Evolutionary conservation across 2,113 vertebrate genomes (phyloP), one percentile per base, ranked within the genome.

Genomic region (Anolis carolinensis): DNA sequence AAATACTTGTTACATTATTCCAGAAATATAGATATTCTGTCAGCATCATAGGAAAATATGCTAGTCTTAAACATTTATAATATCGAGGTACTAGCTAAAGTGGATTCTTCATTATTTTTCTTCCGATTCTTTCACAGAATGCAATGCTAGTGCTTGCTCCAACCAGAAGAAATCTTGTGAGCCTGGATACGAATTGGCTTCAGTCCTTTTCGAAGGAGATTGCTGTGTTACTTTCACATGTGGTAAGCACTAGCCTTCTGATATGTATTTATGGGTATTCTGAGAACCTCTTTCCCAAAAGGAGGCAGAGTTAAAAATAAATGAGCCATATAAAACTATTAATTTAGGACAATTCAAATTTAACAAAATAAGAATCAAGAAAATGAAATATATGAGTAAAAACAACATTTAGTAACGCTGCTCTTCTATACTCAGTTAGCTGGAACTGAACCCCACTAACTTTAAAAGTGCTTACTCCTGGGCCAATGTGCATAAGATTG

Each of bases 211-310:
- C 21, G 81, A 92, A 0, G 91, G 87, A 5, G 65, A 5, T 52
- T 98, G 97, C 92, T 98, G 97, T 88, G 91, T 90, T 0, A 63
- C 10, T 34, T 95, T 95, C 63, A 0, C 0, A 27, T 98, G 97
- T 82, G 77, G 97, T 98, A 94, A 88, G 97, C 90, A 1, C 10
- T 34, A 27, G 25, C 16, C n/a, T 85, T 39, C 39, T 52, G 32
- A 32, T 13, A 87, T 81, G 6, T 13, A 74, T n/a, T 68, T 2
- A 9, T 39, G 63, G n/a, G 21, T 32, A 67, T 23, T 75, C 18
- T 32, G 72, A 55, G 18, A 39, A 14, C 25, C 67, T 21, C 9
- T 68, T 23, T 65, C 73, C 73, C 68, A 87, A 68, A 50, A 3
- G 1, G 10, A 76, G 23, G 68, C 4, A 55, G 48, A 79, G 25